Conservation (phyloP, 2,113 vertebrate genomes). For the Lota lota region DNA sequence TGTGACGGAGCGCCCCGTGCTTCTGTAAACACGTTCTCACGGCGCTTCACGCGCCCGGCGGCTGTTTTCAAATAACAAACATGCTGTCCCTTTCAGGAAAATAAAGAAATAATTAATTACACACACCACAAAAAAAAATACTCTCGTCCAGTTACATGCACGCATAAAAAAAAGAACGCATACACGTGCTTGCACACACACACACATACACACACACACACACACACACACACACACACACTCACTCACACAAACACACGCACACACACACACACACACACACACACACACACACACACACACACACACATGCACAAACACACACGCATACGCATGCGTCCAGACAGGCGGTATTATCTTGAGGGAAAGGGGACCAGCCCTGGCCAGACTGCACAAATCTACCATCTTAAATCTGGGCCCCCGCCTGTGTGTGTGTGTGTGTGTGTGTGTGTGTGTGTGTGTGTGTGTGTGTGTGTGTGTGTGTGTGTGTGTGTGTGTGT, state of each 20-base stretch:
- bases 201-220: background rate
- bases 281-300: too few relatives aligned
- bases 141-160: background rate
- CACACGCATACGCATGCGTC: slow-evolving; percentile 9
- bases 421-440: background rate
- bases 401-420: background rate
- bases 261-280: too few relatives aligned
- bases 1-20: background rate
- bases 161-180: slow-evolving; percentile 26
- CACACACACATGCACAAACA: slow-evolving; percentile 9
- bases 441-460: background rate
- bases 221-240: too few relatives aligned
- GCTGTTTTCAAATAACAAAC: slow-evolving; percentile 36
- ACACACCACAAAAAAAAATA: too few relatives aligned
- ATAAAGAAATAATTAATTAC: too few relatives aligned
- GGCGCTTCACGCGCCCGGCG: slow-evolving; percentile 40
- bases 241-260: too few relatives aligned
- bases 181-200: slow-evolving; percentile 28
- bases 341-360: slow-evolving; percentile 35
- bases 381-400: slow-evolving; percentile 17
- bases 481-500: slow-evolving; percentile 17
- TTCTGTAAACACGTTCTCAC: slow-evolving; percentile 35
- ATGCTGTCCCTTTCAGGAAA: background rate
- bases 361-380: slow-evolving; percentile 18
- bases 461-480: background rate